Evolutionary conservation across 2,888 invertebrate genomes (phyloP), one percentile per base, ranked within the genome.

Genomic region (Lysandra bellargus): DNA sequence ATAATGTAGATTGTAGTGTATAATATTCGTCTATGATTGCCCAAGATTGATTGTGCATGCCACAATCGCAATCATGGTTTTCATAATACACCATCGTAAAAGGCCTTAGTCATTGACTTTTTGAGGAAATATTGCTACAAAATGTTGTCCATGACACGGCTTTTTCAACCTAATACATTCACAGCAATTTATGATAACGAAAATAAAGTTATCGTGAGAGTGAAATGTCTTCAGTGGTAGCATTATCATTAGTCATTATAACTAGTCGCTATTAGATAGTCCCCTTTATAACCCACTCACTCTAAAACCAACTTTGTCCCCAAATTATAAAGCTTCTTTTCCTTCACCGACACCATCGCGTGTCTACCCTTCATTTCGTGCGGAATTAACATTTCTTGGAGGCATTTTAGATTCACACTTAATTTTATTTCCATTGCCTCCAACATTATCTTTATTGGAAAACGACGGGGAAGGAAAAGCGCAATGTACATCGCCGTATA

Each of bases 171-270:
- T 12, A 30, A 69, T 61, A 9, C 7, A 30, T 64, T 2, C 30
- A 30, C 80, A 76, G 77, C 80, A 80, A 79, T 77, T n/a, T n/a
- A 79, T 78, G 80, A 81, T 81, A 81, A 82, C 69, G 12, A 84
- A 84, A 84, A 81, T 81, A 81, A 83, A 82, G 81, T 80, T 80
- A 81, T 81, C 79, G 75, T 78, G 78, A 78, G 80, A 81, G 78
- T 80, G 81, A 82, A 83, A 76, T 81, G 81, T 82, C 81, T 81
- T 81, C 81, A 78, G 81, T 33, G 80, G 79, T 75, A 75, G 80
- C 79, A 80, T 78, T 83, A 83, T 85, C 85, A 86, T 87, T 87
- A 85, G 85, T 87, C 85, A 86, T 87, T 86, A 85, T 84, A 85
- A 85, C 86, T 84, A 82, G 85, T 84, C 86, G 83, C 84, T 80